phyloP scores from a whole-genome alignment of 2,888 invertebrate genomes.

The Cerceris rybyensis region DNA sequence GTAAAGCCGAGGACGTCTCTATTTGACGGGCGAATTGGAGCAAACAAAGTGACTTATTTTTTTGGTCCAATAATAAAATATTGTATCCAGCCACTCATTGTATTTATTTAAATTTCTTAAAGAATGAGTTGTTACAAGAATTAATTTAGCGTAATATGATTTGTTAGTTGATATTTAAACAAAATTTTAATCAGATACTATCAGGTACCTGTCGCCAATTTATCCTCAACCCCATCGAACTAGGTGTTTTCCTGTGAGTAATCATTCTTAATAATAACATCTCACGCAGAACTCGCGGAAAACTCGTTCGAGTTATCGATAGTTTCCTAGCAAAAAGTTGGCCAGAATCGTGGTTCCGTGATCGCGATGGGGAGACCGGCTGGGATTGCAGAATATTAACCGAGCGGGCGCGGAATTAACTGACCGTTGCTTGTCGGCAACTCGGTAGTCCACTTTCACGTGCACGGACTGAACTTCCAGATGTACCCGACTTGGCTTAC shows the following conservation, averaged over 20 bases:
- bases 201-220: background rate
- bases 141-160: no score
- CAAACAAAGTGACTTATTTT: no score
- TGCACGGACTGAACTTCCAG: constrained; percentile 72
- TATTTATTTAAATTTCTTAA: no score
- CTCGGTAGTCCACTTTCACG: constrained; percentile 77
- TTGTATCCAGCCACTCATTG: no score
- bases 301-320: constrained; percentile 19
- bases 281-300: constrained; percentile 29
- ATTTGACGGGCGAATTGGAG: no score
- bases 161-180: no score
- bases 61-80: no score
- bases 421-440: constrained; percentile 75
- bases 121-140: no score
- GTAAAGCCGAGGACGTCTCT: no score
- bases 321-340: constrained; percentile 23
- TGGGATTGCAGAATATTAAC: constrained; percentile 76
- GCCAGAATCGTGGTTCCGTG: constrained; percentile 41
- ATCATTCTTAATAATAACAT: constrained; percentile 7
- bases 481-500: constrained; percentile 75
- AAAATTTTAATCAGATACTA: no score
- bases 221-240: constrained; percentile 1
- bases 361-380: constrained; percentile 51
- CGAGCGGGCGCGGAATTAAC: constrained; percentile 74
- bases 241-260: constrained; percentile 6